Conservation (phyloP, 2,888 invertebrate species). For the Tetragonula carbonaria region DNA sequence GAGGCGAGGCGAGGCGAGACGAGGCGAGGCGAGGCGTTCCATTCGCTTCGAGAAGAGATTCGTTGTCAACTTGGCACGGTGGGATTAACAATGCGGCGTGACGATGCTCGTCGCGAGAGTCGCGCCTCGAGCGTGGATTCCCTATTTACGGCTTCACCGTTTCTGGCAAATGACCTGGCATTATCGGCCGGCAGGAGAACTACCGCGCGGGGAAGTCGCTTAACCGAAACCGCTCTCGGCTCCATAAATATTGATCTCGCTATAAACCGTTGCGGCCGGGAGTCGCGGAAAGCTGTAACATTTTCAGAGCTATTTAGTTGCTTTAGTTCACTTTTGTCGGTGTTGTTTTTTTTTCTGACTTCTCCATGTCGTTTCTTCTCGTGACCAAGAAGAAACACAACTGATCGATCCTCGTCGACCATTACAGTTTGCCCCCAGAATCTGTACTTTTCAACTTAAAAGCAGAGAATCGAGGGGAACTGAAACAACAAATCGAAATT, state of each 20-base stretch:
- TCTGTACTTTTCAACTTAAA: no score
- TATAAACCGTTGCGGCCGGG: slow-evolving; percentile 16
- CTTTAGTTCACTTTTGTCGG: no score
- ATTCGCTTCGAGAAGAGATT: not conserved
- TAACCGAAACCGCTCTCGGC: slow-evolving; percentile 31
- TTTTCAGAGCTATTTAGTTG: not conserved
- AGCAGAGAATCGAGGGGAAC: no score
- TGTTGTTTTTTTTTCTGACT: no score
- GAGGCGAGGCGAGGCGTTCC: no score
- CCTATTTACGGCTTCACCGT: slow-evolving; percentile 25
- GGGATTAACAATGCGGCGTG: slow-evolving; percentile 25
- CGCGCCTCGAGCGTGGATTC: slow-evolving; percentile 22
- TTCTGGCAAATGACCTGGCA: slow-evolving; percentile 37
- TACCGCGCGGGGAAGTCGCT: slow-evolving; percentile 17
- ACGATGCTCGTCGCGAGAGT: slow-evolving; percentile 11
- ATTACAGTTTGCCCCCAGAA: no score
- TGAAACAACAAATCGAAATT: no score
- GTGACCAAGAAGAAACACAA: no score
- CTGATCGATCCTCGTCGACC: no score
- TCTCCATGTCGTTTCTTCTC: no score
- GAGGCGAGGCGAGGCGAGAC: slow-evolving; percentile 24
- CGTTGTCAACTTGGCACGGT: not conserved
- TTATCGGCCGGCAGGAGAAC: slow-evolving; percentile 24
- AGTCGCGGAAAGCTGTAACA: not conserved
- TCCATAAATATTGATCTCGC: slow-evolving; percentile 38